phyloP scores from a whole-genome alignment of 2,888 invertebrate genomes.

The Leptinotarsa juncta region DNA sequence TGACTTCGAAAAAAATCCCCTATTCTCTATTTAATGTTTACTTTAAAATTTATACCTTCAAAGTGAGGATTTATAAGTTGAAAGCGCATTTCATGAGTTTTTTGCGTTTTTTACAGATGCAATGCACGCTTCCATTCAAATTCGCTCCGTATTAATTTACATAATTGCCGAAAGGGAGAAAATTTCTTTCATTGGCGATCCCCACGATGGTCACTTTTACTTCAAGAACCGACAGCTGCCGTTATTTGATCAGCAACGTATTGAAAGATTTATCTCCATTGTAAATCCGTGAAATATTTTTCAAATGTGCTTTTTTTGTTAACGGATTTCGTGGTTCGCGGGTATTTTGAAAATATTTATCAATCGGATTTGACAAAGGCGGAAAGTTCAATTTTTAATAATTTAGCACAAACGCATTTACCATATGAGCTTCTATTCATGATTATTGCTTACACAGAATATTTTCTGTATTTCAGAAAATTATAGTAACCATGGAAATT shows the following conservation, averaged over 20 bases:
- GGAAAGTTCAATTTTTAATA: too few species aligned
- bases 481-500: too few species aligned
- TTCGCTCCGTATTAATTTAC: conserved; percentile 27
- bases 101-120: conserved; percentile 13
- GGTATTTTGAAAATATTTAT: too few species aligned
- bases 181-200: conserved; percentile 14
- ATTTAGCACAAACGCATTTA: too few species aligned
- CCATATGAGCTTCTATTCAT: too few species aligned
- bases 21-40: conserved; percentile 33
- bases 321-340: conserved; percentile 5
- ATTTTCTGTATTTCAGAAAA: too few species aligned
- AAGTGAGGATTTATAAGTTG: conserved; percentile 25
- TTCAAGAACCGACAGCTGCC: conserved; percentile 1
- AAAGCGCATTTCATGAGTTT: conserved; percentile 14
- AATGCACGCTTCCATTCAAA: conserved; percentile 19
- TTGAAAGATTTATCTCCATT: conserved; percentile 7
- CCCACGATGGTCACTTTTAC: conserved; percentile 17
- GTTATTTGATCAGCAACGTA: conserved; percentile 15
- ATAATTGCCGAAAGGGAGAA: conserved; percentile 16
- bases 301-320: conserved; percentile 2
- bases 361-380: too few species aligned
- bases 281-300: conserved; percentile 7
- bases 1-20: conserved; percentile 35
- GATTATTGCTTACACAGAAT: too few species aligned
- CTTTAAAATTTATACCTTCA: conserved; percentile 28